Evolutionary conservation across 2,113 vertebrate species (phyloP).

Genomic region (Upupa epops): DNA sequence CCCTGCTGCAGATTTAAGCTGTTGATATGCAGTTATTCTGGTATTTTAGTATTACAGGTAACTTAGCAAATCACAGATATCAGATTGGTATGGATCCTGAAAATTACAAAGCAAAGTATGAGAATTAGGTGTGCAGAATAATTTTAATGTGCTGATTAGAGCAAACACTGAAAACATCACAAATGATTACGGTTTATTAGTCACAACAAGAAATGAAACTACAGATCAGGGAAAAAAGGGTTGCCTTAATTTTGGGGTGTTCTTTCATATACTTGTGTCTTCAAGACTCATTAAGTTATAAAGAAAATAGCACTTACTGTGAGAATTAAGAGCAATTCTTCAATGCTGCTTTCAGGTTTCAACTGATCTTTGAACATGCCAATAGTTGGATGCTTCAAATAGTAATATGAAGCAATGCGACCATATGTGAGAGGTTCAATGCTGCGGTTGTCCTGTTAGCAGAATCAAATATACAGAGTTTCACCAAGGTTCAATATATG

Average conservation of each 20-base stretch:
- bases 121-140: not conserved
- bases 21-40: not conserved
- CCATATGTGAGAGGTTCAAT: slow-evolving; percentile 88
- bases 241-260: not conserved
- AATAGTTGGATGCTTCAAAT: slow-evolving; percentile 92
- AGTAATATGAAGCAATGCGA: slow-evolving; percentile 95
- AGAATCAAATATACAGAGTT: not conserved
- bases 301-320: slow-evolving; percentile 80
- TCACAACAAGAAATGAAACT: not conserved
- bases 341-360: slow-evolving; percentile 83
- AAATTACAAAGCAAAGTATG: not conserved
- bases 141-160: not conserved
- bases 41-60: not conserved
- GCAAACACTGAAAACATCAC: not conserved
- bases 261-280: not conserved
- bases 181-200: not conserved
- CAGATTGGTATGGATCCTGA: not conserved
- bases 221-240: not conserved
- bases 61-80: not conserved
- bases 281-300: not conserved
- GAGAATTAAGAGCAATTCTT: slow-evolving; percentile 89
- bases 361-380: slow-evolving; percentile 90
- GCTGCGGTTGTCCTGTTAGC: slow-evolving; percentile 82
- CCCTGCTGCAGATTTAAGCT: not conserved
- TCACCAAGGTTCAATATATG: not conserved